These are phyloP conservation scores for Epinotia bilunana DNA, from an alignment of 2,888 invertebrate species.

Conservation along the genomic window DNA sequence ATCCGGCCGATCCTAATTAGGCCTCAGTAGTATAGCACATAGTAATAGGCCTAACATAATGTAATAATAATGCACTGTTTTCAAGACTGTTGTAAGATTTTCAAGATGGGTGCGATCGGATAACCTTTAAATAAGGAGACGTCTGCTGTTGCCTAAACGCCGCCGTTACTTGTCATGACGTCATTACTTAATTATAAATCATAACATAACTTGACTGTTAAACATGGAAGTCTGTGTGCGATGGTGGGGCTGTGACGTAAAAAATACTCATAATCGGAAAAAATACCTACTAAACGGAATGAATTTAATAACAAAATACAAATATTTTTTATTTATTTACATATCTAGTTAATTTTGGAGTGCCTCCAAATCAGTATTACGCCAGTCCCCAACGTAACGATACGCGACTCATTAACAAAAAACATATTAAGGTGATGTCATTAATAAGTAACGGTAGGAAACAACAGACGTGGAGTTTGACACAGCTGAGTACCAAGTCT, in stretches of 20 bases:
- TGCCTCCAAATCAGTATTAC: no score
- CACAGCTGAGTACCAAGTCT: conserved; percentile 32
- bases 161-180: not conserved
- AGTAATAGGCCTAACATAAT: conserved; percentile 43
- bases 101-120: conserved; percentile 11
- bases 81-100: conserved; percentile 36
- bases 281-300: no score
- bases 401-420: no score
- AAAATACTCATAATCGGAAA: no score
- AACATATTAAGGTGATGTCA: not conserved
- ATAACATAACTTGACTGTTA: no score
- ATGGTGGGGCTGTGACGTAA: no score
- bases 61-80: conserved; percentile 42
- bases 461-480: conserved; percentile 20
- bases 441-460: conserved; percentile 9
- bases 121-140: conserved; percentile 7
- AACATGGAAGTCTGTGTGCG: no score
- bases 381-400: no score
- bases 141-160: conserved; percentile 5
- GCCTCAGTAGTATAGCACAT: conserved; percentile 43
- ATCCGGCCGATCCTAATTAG: conserved; percentile 36
- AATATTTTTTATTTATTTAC: no score
- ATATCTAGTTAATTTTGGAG: no score
- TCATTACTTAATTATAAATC: no score
- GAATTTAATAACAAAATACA: no score